Evolutionary conservation across 1,140 invertebrate species (phyloP).

Genomic region (Oryzaephilus surinamensis): DNA sequence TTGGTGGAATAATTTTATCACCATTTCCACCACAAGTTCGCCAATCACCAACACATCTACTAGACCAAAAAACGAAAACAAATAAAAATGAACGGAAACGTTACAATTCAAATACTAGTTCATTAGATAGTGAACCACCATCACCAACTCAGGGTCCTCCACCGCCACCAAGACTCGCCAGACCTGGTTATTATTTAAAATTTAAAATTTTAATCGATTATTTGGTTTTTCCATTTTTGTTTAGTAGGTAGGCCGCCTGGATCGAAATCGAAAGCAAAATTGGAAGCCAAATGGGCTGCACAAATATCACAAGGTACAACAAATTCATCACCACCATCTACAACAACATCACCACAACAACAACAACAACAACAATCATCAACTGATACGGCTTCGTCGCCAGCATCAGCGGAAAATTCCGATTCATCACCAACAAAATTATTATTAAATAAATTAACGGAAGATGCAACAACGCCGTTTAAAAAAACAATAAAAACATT

Average conservation of each 20-base stretch:
- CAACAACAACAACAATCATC: conserved; percentile 14
- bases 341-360: conserved; percentile 12
- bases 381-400: conserved; percentile 14
- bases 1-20: conserved; percentile 46
- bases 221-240: conserved; percentile 11
- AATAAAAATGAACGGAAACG: conserved; percentile 27
- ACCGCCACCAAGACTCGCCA: conserved; percentile 34
- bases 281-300: conserved; percentile 31
- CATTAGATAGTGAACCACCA: conserved; percentile 43
- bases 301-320: conserved; percentile 35
- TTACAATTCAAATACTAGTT: conserved; percentile 44
- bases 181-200: conserved; percentile 16
- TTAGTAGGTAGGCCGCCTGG: conserved; percentile 39
- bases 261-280: conserved; percentile 29
- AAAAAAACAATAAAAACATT: conserved; percentile 19
- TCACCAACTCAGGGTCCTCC: too few relatives aligned
- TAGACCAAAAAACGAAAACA: conserved; percentile 18
- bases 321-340: conserved; percentile 18
- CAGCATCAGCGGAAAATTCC: background rate
- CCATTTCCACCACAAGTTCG: conserved; percentile 48
- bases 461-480: background rate
- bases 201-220: conserved; percentile 1
- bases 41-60: conserved; percentile 29
- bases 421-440: conserved; percentile 5
- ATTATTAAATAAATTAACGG: background rate